Base-by-base conservation (phyloP, 2,888 invertebrate genomes). In the Biston betularia region DNA sequence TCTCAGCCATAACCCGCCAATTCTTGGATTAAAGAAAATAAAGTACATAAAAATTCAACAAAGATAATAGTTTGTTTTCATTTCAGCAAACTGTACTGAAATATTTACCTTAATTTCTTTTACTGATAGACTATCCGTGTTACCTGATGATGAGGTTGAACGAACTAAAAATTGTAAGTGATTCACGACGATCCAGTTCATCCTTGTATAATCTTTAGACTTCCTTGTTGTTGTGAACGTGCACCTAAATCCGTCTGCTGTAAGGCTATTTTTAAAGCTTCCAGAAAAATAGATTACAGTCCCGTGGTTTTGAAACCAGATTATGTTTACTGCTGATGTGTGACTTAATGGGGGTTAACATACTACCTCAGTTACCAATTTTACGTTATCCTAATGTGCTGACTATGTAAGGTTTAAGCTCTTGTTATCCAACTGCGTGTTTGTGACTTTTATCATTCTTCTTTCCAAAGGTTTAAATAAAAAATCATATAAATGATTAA, bases 81-180 rank as follows among this genome's bases (percentile, higher is more conserved):
- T 56, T 50, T 7, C 48, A 57, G 38, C 40, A 52, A 12, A 52
- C 49, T 71, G 68, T 6, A 52, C 68, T 52, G 45, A 70, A 73
- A 70, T 63, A 57, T 48, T 38, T 56, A n/a, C 24, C 44, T 56
- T 40, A 48, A 12, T 42, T 66, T 46, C 9, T 10, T 57, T 60
- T 68, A 52, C 67, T 50, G 57, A 71, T 68, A 55, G 52, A 63
- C 45, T 54, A 65, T 62, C 50, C 65, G 65, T 60, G 42, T 65
- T 65, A 69, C 64, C 69, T 42, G 59, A 49, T 48, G 44, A 35
- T 49, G 63, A 44, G 62, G 69, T 69, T 68, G 63, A 70, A 69
- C 45, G 68, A 63, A 68, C 65, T 66, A 50, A 55, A 49, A 52
- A 50, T 62, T 55, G 40, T 46, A 44, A 44, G 62, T 67, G 63